Evolutionary conservation across 2,113 vertebrate species (phyloP).

Genomic region (Pavo muticus): DNA sequence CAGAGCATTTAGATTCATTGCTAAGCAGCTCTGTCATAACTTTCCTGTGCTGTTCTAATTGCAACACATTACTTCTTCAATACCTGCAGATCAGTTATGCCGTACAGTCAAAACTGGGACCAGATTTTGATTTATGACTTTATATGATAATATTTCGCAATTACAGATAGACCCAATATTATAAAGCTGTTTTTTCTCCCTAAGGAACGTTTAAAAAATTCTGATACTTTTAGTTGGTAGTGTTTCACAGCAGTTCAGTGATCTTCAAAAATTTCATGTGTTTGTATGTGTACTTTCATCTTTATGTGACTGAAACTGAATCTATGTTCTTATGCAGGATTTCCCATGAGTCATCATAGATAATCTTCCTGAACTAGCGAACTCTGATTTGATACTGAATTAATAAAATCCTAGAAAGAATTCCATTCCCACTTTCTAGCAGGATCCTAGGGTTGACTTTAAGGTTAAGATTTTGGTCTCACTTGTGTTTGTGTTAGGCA

Average conservation of each 20-base stretch:
- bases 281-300: background rate
- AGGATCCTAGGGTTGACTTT: background rate
- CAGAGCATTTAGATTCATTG: background rate
- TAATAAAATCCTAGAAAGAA: conserved; percentile 44
- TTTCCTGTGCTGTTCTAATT: background rate
- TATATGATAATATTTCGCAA: background rate
- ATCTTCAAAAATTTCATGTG: conserved; percentile 32
- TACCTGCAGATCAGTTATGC: background rate
- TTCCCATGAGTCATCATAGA: conserved; percentile 27
- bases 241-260: background rate
- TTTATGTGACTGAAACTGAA: conserved; percentile 41
- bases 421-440: background rate
- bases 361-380: conserved; percentile 29
- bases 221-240: background rate
- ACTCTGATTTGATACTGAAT: conserved; percentile 45
- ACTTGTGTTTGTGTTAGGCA: background rate
- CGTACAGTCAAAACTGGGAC: background rate
- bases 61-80: background rate
- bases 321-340: conserved; percentile 9
- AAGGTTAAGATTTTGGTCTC: background rate
- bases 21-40: background rate
- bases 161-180: background rate
- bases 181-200: background rate
- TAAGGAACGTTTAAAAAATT: background rate
- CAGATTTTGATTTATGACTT: background rate